A percentile compares a stretch with the other conserved stretches of the same genome.
phyloP scores from a whole-genome alignment of 2,888 invertebrate genomes.

The Cataglyphis altisquamis region DNA sequence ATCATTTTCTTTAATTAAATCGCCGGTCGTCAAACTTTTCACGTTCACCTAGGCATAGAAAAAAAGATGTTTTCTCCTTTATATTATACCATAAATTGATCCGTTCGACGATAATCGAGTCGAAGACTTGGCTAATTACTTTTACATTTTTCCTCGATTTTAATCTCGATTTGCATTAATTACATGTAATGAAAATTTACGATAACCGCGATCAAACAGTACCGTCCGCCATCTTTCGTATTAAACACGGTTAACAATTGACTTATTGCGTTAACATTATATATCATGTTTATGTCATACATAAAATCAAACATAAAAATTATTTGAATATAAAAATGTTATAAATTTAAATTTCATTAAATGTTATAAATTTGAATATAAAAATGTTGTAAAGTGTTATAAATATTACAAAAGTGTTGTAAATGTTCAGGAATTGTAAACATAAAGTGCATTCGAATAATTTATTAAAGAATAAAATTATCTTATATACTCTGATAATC shows the following conservation, averaged over 20 bases:
- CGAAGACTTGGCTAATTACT: constrained; percentile 29
- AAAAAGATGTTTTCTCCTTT: constrained; percentile 19
- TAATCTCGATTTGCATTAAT: constrained; percentile 42
- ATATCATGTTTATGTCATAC: not conserved
- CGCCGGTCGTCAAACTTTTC: constrained; percentile 13
- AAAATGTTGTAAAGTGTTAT: too few species aligned
- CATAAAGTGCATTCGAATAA: not conserved
- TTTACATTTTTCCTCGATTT: constrained; percentile 45
- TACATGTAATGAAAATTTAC: constrained; percentile 34
- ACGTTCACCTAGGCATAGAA: constrained; percentile 1
- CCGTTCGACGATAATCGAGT: constrained; percentile 12
- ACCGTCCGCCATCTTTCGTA: not conserved
- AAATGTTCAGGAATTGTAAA: not conserved
- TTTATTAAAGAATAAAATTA: not conserved
- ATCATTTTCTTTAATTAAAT: not conserved
- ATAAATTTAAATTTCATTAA: too few species aligned
- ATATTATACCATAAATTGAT: constrained; percentile 18
- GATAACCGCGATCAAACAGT: not conserved
- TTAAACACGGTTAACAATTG: constrained; percentile 22
- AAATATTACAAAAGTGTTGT: not conserved
- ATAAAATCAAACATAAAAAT: not conserved
- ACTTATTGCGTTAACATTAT: constrained; percentile 12
- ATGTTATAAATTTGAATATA: too few species aligned
- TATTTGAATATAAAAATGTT: not conserved
- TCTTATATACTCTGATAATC: not conserved